Conservation (phyloP, 2,113 vertebrate species). For the Sclerurus mexicanus region DNA sequence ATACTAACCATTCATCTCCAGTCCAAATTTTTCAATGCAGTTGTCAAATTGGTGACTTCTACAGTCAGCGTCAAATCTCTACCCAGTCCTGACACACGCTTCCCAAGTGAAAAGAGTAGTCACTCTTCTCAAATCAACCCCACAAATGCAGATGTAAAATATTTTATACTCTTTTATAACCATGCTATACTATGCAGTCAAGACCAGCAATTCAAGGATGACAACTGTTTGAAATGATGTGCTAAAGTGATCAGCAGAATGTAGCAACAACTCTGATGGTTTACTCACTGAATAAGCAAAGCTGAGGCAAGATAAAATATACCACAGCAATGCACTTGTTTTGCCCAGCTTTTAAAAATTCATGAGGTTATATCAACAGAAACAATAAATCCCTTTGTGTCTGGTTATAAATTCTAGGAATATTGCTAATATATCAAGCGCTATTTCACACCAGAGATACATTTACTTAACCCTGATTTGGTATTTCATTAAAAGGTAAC, state of each 20-base stretch:
- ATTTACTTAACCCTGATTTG: not conserved
- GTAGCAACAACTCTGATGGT: not conserved
- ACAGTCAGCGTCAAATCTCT: not conserved
- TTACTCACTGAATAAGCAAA: not conserved
- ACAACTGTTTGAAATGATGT: not conserved
- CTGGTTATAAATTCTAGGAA: not conserved
- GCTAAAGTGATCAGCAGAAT: not conserved
- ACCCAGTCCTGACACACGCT: not conserved
- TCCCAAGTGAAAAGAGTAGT: not conserved
- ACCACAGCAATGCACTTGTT: not conserved
- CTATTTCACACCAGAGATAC: not conserved
- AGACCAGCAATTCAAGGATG: not conserved
- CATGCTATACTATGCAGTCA: not conserved
- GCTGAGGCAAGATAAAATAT: not conserved
- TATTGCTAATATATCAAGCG: not conserved
- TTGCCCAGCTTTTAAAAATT: not conserved
- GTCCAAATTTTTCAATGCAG: not conserved
- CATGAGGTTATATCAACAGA: not conserved
- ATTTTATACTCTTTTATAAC: not conserved
- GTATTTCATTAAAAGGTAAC: not conserved
- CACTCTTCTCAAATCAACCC: not conserved
- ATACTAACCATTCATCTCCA: not conserved
- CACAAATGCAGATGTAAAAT: not conserved
- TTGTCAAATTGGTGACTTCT: not conserved
- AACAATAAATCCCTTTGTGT: not conserved